Evolutionary conservation across 1,140 invertebrate species (phyloP).

Genomic region (Plutomurus gul): DNA sequence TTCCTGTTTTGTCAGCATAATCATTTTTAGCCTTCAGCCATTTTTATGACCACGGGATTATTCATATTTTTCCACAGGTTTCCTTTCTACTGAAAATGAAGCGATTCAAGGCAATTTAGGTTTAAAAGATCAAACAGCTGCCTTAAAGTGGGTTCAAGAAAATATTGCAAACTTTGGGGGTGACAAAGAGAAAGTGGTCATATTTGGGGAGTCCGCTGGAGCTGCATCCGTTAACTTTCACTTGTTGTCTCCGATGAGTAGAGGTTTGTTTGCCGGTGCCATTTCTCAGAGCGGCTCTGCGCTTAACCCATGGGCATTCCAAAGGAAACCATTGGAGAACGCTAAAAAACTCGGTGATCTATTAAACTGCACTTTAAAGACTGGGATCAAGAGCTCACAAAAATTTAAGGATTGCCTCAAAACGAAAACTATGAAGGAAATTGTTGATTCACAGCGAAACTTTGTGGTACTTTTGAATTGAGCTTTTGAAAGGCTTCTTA

Average conservation of each 20-base stretch:
- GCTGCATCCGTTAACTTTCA: not conserved
- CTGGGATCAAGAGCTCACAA: not conserved
- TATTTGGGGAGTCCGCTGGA: not conserved
- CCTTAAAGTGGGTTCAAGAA: conserved; percentile 42
- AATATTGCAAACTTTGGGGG: not conserved
- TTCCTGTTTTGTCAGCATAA: not conserved
- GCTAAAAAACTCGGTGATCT: not conserved
- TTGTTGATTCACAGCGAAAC: not conserved
- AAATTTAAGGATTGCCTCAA: not conserved
- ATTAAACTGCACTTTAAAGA: not conserved
- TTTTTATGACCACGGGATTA: no score
- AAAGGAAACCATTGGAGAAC: not conserved
- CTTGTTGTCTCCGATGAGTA: conserved; percentile 1
- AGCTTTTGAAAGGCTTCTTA: not conserved
- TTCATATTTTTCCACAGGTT: not conserved
- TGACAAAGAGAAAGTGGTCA: not conserved
- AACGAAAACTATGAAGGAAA: not conserved
- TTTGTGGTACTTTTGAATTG: not conserved
- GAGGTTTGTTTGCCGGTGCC: not conserved
- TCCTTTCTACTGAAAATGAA: not conserved
- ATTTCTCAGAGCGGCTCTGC: not conserved
- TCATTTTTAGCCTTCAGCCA: not conserved
- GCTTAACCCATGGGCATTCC: not conserved
- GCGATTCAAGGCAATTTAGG: conserved; percentile 18
- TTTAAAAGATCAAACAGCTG: conserved; percentile 7